Conservation (phyloP, 2,888 invertebrate genomes). For the Drosophila multiciliata region DNA sequence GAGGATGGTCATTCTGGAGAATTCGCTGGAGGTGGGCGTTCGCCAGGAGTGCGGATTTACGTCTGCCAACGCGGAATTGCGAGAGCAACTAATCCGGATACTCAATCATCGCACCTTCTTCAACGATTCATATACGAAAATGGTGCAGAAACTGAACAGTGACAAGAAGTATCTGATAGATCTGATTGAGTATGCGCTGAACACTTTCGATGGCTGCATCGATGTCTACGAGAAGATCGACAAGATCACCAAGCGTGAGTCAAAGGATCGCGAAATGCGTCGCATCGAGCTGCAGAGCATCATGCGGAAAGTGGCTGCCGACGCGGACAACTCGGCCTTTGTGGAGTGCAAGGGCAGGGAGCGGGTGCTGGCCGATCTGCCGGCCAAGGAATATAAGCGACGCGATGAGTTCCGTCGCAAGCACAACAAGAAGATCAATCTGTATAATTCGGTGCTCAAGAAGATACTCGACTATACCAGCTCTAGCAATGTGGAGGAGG, state of each 20-base stretch:
- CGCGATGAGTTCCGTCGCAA: conserved; percentile 79
- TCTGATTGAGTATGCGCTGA: conserved; percentile 82
- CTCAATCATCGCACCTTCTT: conserved; percentile 82
- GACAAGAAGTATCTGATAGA: conserved; percentile 84
- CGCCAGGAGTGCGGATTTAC: conserved; percentile 82
- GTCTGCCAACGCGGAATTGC: conserved; percentile 76
- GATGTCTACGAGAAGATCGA: conserved; percentile 83
- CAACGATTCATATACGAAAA: conserved; percentile 82
- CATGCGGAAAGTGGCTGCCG: conserved; percentile 80
- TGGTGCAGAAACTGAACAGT: conserved; percentile 81
- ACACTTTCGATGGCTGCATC: conserved; percentile 83
- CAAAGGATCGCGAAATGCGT: conserved; percentile 76
- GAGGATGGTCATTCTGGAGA: conserved; percentile 80
- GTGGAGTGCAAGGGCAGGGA: conserved; percentile 76
- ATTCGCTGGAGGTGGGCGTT: conserved; percentile 81
- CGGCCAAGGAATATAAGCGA: conserved; percentile 82
- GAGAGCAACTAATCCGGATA: conserved; percentile 78
- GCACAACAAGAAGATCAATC: conserved; percentile 79
- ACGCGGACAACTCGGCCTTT: conserved; percentile 79
- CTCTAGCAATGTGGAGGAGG: conserved; percentile 72
- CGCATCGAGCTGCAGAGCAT: conserved; percentile 83
- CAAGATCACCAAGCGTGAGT: conserved; percentile 73
- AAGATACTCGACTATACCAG: conserved; percentile 82
- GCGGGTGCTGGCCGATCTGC: conserved; percentile 77
- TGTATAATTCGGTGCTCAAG: conserved; percentile 81